A percentile compares a stretch with the other conserved stretches of the same genome.
phyloP scores from a whole-genome alignment of 2,797 vertebrate species.

The Phalloptychus januarius region DNA sequence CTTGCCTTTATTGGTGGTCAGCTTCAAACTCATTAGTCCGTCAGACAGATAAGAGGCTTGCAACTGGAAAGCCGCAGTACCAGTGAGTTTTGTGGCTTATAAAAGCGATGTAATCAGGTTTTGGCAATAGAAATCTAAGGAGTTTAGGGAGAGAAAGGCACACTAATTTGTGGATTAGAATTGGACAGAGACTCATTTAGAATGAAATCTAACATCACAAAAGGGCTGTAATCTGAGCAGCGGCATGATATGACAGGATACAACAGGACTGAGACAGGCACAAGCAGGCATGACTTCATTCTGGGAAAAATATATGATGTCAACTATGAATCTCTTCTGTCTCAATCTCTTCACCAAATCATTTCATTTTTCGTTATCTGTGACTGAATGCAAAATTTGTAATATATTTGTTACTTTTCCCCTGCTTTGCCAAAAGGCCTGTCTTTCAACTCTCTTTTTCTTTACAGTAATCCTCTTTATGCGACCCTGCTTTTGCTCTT shows the following conservation, averaged over 20 bases:
- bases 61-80: slow-evolving; percentile 64
- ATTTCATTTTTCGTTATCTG: slow-evolving; percentile 6
- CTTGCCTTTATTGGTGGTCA: slow-evolving; percentile 56
- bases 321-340: slow-evolving; percentile 9
- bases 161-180: slow-evolving; percentile 75
- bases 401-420: slow-evolving; percentile 32
- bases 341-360: slow-evolving; percentile 7
- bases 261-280: slow-evolving; percentile 5
- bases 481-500: slow-evolving; percentile 38
- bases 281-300: slow-evolving; percentile 29
- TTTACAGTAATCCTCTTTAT: slow-evolving; percentile 58
- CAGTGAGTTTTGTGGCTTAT: slow-evolving; percentile 66
- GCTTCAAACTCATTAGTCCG: slow-evolving; percentile 70
- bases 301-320: slow-evolving; percentile 19
- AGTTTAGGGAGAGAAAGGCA: slow-evolving; percentile 65
- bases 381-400: slow-evolving; percentile 19
- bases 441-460: slow-evolving; percentile 33
- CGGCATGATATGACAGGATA: slow-evolving; percentile 13
- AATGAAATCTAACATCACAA: slow-evolving; percentile 57
- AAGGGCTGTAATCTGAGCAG: slow-evolving; percentile 58
- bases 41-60: slow-evolving; percentile 75
- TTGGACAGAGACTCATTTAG: slow-evolving; percentile 58
- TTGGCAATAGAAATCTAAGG: slow-evolving; percentile 69
- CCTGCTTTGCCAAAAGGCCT: slow-evolving; percentile 30
- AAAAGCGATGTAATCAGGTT: slow-evolving; percentile 75